Conservation (phyloP, 2,888 invertebrate genomes). For the Dryobota labecula region DNA sequence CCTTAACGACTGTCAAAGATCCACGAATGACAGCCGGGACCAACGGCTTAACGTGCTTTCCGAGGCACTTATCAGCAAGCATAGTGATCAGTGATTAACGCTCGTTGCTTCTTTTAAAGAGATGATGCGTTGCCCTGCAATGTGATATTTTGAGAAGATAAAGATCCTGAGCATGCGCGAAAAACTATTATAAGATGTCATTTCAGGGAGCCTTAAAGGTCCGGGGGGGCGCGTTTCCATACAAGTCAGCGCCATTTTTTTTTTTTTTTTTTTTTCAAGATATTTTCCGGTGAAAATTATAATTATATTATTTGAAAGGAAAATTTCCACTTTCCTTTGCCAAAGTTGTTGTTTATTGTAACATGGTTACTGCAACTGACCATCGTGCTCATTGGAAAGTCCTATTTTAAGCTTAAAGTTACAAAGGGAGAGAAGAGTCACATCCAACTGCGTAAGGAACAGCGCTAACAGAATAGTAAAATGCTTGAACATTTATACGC, state of each 20-base stretch:
- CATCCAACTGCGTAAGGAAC: not conserved
- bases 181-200: not conserved
- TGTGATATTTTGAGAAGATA: not conserved
- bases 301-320: not conserved
- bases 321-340: not conserved
- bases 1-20: too few relatives aligned
- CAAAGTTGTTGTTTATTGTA: not conserved
- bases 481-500: not conserved
- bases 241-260: too few relatives aligned
- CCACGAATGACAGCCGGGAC: too few relatives aligned
- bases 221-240: too few relatives aligned
- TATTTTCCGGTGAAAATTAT: not conserved
- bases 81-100: not conserved
- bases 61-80: too few relatives aligned
- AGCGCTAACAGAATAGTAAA: not conserved
- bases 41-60: too few relatives aligned
- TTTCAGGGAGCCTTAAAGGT: too few relatives aligned
- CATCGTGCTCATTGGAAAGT: not conserved
- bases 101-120: not conserved
- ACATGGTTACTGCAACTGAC: not conserved
- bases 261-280: too few relatives aligned
- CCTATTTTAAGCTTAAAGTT: too few relatives aligned
- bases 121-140: not conserved
- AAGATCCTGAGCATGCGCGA: not conserved
- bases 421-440: not conserved